Percentiles rank a stretch among this genome's conserved stretches.
phyloP scores from a whole-genome alignment of 2,113 vertebrate genomes.

The Tichodroma muraria region DNA sequence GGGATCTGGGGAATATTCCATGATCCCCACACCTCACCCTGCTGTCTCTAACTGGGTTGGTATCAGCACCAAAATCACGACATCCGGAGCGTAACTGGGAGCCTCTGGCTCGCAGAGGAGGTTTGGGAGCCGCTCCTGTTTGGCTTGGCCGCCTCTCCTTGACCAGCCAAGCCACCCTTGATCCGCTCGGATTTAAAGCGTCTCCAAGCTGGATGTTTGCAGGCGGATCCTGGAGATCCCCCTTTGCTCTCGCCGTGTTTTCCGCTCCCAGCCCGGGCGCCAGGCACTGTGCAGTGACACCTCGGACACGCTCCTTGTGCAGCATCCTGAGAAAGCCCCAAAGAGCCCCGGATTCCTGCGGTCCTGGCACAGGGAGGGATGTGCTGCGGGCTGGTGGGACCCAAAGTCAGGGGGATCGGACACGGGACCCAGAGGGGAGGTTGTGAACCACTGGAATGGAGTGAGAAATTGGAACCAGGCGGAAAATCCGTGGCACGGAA shows the following conservation, averaged over 20 bases:
- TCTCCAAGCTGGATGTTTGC: not conserved
- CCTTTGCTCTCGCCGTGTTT: not conserved
- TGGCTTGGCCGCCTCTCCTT: not conserved
- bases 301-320: rapidly evolving
- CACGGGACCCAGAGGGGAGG: not conserved
- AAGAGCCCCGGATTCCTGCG: rapidly evolving
- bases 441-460: not conserved
- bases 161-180: not conserved
- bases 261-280: not conserved
- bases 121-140: not conserved
- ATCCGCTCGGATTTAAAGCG: not conserved
- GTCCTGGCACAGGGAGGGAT: not conserved
- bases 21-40: not conserved
- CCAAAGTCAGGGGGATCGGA: not conserved
- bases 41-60: not conserved
- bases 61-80: not conserved
- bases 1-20: not conserved
- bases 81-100: not conserved
- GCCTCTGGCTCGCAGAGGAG: not conserved
- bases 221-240: not conserved
- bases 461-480: not conserved
- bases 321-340: not conserved
- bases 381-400: not conserved
- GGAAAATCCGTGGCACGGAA: rapidly evolving
- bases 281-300: rapidly evolving